These are phyloP conservation scores for Lithophane leautieri DNA, from an alignment of 2,888 invertebrate species.

Conservation along the genomic window DNA sequence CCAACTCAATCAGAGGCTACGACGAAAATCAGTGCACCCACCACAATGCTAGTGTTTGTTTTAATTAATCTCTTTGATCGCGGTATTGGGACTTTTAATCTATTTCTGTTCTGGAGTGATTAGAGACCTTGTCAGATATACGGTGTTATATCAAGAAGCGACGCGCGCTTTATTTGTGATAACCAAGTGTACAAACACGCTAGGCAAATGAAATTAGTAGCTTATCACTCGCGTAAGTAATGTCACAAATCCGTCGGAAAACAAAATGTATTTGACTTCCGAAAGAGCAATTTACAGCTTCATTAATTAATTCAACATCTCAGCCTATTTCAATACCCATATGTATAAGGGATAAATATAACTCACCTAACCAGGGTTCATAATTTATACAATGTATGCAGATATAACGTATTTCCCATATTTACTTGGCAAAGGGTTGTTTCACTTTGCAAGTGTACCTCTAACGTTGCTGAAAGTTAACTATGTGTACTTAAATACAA, in stretches of 20 bases:
- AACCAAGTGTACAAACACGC: too few species aligned
- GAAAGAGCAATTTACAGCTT: conserved; percentile 27
- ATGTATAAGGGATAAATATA: conserved; percentile 22
- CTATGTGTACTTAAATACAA: conserved; percentile 39
- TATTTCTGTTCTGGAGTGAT: neutral
- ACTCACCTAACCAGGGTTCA: neutral
- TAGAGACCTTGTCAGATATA: neutral
- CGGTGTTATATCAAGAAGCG: neutral
- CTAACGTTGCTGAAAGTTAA: conserved; percentile 38
- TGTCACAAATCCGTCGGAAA: neutral
- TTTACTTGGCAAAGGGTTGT: conserved; percentile 28
- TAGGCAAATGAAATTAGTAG: neutral
- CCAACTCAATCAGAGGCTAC: conserved; percentile 43
- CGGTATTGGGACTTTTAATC: conserved; percentile 37
- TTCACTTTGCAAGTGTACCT: conserved; percentile 28
- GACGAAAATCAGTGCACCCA: conserved; percentile 48
- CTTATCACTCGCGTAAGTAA: neutral
- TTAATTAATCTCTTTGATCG: conserved; percentile 54
- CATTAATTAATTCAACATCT: conserved; percentile 22
- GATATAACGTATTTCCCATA: conserved; percentile 28
- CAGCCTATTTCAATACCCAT: conserved; percentile 32
- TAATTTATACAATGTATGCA: conserved; percentile 36
- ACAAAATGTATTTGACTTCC: conserved; percentile 18
- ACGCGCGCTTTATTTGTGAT: too few species aligned
- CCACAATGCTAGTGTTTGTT: conserved; percentile 44